Conservation (phyloP, 2,888 invertebrate genomes). For the Philopedon plagiatum region DNA sequence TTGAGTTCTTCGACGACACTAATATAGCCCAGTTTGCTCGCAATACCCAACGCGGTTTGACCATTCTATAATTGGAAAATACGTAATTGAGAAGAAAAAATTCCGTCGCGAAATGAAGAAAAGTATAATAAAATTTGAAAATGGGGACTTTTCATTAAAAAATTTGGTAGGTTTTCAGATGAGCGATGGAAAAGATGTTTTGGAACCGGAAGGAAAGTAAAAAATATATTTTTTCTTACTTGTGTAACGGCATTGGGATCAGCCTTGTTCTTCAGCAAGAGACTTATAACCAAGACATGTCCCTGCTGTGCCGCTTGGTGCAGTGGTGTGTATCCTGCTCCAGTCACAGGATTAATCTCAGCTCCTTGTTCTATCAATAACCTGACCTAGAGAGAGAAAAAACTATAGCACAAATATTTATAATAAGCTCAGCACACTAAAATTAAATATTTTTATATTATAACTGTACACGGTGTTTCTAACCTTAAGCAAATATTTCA, state of each 20-base stretch:
- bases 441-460: too few species aligned
- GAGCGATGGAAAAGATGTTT: not conserved
- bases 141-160: too few species aligned
- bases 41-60: conserved; percentile 96
- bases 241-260: conserved; percentile 95
- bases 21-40: conserved; percentile 96
- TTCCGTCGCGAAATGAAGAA: too few species aligned
- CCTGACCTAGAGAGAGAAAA: conserved; percentile 60
- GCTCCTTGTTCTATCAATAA: conserved; percentile 92
- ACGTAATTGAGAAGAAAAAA: too few species aligned
- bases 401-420: not conserved
- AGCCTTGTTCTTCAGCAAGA: conserved; percentile 92
- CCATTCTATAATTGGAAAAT: conserved; percentile 89
- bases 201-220: not conserved
- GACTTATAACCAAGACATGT: conserved; percentile 93
- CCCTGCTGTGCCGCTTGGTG: conserved; percentile 98
- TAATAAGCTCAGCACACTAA: too few species aligned
- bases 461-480: too few species aligned
- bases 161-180: too few species aligned
- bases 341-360: conserved; percentile 84
- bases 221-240: conserved; percentile 70
- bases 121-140: too few species aligned
- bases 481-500: not conserved
- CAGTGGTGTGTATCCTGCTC: conserved; percentile 91
- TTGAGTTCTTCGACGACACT: conserved; percentile 97